A percentile compares a stretch with the other conserved stretches of the same genome.
phyloP scores from a whole-genome alignment of 92 coral and sea anemone species.

The Palythoa grandis region DNA sequence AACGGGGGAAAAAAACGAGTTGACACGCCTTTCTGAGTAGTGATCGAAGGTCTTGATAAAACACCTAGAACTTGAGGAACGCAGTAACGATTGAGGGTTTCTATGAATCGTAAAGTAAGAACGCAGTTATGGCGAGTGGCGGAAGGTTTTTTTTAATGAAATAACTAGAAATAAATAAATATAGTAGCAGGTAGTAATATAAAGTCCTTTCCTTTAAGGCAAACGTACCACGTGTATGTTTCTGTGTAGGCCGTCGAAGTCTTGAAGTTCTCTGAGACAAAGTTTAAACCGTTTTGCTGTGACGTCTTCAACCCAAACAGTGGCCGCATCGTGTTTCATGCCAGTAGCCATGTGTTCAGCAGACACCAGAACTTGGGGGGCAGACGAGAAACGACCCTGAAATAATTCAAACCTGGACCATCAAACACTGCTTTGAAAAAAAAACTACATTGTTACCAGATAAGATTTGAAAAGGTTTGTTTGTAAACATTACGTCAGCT shows the following conservation, averaged over 20 bases:
- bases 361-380: conserved; percentile 55
- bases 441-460: neutral
- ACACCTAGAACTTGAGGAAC: too few species aligned
- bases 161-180: too few species aligned
- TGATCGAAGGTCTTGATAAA: too few species aligned
- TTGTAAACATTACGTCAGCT: too few species aligned
- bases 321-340: conserved; percentile 67
- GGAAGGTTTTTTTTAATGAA: too few species aligned
- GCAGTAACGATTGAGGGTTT: too few species aligned
- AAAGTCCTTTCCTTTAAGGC: neutral
- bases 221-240: conserved; percentile 67
- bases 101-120: too few species aligned
- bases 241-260: conserved; percentile 74
- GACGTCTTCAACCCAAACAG: conserved; percentile 75
- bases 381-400: conserved; percentile 46
- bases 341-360: conserved; percentile 71
- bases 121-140: too few species aligned
- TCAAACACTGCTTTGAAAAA: neutral
- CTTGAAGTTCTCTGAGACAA: conserved; percentile 74
- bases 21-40: too few species aligned
- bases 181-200: neutral
- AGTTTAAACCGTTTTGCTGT: conserved; percentile 54
- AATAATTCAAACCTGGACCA: neutral
- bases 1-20: too few species aligned
- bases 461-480: too few species aligned